These are phyloP conservation scores for Chrysochloris asiatica DNA, from an alignment of 2,113 vertebrate species.

Conservation along the genomic window DNA sequence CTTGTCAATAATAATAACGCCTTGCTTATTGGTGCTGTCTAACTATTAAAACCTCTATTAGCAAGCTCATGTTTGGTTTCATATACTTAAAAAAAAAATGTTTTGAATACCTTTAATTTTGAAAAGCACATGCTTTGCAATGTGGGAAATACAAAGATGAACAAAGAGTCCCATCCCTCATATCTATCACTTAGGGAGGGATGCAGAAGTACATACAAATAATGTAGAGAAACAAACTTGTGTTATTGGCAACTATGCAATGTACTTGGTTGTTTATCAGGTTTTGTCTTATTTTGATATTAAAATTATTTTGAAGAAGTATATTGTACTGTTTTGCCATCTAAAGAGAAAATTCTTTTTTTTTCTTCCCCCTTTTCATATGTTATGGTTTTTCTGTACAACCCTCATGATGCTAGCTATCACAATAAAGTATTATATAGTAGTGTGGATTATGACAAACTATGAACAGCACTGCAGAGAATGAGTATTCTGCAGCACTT, in stretches of 20 bases:
- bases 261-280: neutral
- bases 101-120: conserved; percentile 24
- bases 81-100: neutral
- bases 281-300: conserved; percentile 27
- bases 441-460: too few relatives aligned
- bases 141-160: conserved; percentile 6
- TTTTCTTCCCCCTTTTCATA: too few relatives aligned
- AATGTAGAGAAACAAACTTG: neutral
- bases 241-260: neutral
- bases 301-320: conserved; percentile 34
- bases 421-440: neutral
- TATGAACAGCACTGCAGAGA: too few relatives aligned
- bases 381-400: neutral
- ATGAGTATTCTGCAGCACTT: too few relatives aligned
- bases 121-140: neutral
- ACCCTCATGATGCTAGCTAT: neutral
- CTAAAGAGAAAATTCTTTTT: neutral
- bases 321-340: neutral
- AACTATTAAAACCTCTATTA: conserved; percentile 58
- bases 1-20: conserved; percentile 37
- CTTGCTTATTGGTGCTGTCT: conserved; percentile 31
- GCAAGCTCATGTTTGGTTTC: conserved; percentile 40
- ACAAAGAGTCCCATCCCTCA: neutral
- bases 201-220: neutral
- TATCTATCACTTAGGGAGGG: neutral